phyloP scores from a whole-genome alignment of 2,888 invertebrate genomes.

The Zygogramma bicolorata region DNA sequence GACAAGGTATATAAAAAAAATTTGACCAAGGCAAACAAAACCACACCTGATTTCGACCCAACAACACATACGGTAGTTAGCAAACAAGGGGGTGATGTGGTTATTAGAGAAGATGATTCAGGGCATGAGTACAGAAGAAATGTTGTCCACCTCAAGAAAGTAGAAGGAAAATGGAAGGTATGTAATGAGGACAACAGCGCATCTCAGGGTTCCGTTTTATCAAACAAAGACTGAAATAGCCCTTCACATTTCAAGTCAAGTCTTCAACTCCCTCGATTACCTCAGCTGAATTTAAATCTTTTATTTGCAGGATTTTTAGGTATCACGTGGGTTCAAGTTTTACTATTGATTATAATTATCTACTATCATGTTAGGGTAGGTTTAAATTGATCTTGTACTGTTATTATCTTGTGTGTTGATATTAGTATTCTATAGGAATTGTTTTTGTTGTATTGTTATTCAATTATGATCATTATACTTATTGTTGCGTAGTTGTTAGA shows the following conservation, averaged over 20 bases:
- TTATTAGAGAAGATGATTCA: conserved; percentile 25
- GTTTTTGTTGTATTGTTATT: too few relatives aligned
- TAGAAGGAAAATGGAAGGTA: conserved; percentile 33
- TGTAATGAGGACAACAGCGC: not conserved
- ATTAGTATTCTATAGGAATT: too few relatives aligned
- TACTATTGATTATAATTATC: not conserved
- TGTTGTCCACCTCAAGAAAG: conserved; percentile 35
- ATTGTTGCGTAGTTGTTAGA: too few relatives aligned
- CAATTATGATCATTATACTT: too few relatives aligned
- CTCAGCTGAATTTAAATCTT: not conserved
- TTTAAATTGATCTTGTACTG: not conserved
- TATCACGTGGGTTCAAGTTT: not conserved
- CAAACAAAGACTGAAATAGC: not conserved
- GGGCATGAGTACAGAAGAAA: conserved; percentile 31
- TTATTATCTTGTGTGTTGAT: not conserved
- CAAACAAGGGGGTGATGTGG: conserved; percentile 31
- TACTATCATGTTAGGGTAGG: not conserved
- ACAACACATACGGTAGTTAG: conserved; percentile 23
- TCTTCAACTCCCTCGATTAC: not conserved
- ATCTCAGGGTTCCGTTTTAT: not conserved
- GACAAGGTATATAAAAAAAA: conserved; percentile 36
- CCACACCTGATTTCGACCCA: conserved; percentile 29
- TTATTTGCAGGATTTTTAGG: not conserved
- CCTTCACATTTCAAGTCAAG: not conserved
- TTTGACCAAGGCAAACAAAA: conserved; percentile 26